Evolutionary conservation across 1,140 invertebrate species (phyloP).

Genomic region (Pseudomyrmex dendroicus): DNA sequence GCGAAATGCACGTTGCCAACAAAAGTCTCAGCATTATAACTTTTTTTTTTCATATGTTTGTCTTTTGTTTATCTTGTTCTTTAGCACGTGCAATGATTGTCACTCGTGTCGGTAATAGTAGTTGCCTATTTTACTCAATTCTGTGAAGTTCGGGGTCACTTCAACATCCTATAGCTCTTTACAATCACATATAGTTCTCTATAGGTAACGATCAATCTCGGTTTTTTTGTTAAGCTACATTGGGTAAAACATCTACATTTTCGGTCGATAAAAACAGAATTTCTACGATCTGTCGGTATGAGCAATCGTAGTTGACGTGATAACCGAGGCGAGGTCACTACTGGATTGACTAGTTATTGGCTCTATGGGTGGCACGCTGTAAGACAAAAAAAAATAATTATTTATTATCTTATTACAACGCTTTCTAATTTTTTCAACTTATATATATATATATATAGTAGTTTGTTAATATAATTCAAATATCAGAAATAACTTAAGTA

Average conservation of each 20-base stretch:
- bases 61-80: too few relatives aligned
- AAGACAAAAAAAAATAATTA: slow-evolving; percentile 55
- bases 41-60: too few relatives aligned
- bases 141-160: too few relatives aligned
- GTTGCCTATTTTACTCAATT: too few relatives aligned
- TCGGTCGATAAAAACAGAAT: slow-evolving; percentile 21
- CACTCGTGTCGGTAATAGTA: too few relatives aligned
- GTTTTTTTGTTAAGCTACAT: background rate
- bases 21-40: too few relatives aligned
- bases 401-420: background rate
- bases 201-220: background rate
- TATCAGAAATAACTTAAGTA: too few relatives aligned
- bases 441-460: background rate
- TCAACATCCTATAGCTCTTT: too few relatives aligned
- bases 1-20: too few relatives aligned
- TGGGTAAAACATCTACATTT: slow-evolving; percentile 2
- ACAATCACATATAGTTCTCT: too few relatives aligned
- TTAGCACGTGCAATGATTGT: too few relatives aligned
- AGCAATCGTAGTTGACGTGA: slow-evolving; percentile 79
- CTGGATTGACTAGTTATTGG: slow-evolving; percentile 79
- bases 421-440: background rate
- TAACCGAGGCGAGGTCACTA: slow-evolving; percentile 78
- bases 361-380: slow-evolving; percentile 83
- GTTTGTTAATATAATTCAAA: too few relatives aligned
- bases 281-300: slow-evolving; percentile 77